Conservation (phyloP, 2,113 vertebrate genomes). For the Collichthys lucidus region DNA sequence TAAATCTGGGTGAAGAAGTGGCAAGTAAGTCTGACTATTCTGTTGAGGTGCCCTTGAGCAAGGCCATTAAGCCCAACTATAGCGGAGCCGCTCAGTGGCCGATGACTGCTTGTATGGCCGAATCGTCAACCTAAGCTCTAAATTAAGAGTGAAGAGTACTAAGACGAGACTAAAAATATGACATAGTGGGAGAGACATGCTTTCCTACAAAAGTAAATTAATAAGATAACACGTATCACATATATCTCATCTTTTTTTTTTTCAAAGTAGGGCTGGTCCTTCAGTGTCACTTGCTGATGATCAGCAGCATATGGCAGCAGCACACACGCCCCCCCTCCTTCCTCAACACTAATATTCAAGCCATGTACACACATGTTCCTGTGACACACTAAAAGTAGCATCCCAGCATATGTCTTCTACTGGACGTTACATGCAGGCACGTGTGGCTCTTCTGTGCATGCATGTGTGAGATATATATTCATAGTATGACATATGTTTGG, state of each 20-base stretch:
- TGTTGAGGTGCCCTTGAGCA: not conserved
- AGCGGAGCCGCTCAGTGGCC: not conserved
- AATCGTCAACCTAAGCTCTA: not conserved
- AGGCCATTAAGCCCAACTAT: not conserved
- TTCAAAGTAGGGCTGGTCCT: constrained; percentile 19
- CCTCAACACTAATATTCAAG: constrained; percentile 25
- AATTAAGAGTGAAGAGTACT: not conserved
- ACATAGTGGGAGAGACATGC: not conserved
- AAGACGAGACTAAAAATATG: not conserved
- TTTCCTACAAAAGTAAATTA: not conserved
- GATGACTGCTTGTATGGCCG: not conserved
- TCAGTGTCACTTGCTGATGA: constrained; percentile 33
- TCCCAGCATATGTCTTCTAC: constrained; percentile 46
- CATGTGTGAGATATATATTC: constrained; percentile 42
- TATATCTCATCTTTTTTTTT: constrained; percentile 4
- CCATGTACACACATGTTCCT: constrained; percentile 45
- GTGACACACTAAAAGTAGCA: constrained; percentile 30
- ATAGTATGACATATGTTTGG: constrained; percentile 45
- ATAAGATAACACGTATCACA: not conserved
- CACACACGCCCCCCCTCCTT: not conserved
- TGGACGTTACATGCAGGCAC: constrained; percentile 29
- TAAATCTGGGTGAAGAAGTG: constrained; percentile 7
- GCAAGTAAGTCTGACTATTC: too few species aligned
- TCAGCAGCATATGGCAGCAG: constrained; percentile 44
- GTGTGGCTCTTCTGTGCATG: not conserved